Evolutionary conservation across 1,140 invertebrate genomes (phyloP), one percentile per base, ranked within the genome.

Genomic region (Bombus ignitus): DNA sequence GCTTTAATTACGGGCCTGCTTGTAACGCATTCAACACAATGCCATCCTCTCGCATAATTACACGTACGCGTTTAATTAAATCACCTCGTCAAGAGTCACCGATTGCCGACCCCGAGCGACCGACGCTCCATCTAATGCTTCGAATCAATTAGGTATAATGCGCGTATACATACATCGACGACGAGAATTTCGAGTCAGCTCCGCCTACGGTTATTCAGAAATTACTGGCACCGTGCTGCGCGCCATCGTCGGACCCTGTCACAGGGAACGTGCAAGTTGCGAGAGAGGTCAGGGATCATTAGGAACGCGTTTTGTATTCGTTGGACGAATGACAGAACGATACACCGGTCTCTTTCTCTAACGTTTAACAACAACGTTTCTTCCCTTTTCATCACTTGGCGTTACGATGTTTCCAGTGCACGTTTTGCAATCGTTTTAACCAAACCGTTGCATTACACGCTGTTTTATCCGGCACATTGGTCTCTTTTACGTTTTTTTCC

Each of bases 1-100:
- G 68, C 83, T 85, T 85, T 80, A 85, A 85, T 85, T 72, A 80
- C 76, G 53, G 25, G 5, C 25, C 18, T 77, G 65, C 53, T 85
- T 65, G 83, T 32, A 59, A 59, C 44, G 57, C 57, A 12, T 71
- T 66, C n/a, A 5, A 71, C 65, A 15, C 65, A 57, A 37, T n/a
- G 12, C n/a, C 65, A n/a, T 47, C 18, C n/a, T 22, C 25, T 25
- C 53, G 83, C 77, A 68, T 80, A 85, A 85, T 85, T 85, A 85
- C 68, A 12, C 66, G 66, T 72, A 12, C 32, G 39, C 39, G 76
- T 80, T 72, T 80, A 85, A 85, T 85, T 85, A 80, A 85, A 85
- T 80, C 68, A 73, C 68, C 68, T 53, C 39, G 76, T 79, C 68
- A 79, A 71, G 68, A 62, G 83, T 79, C 68, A 65, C 39, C 76